phyloP scores from a whole-genome alignment of 2,888 invertebrate genomes.

The Pristionchus exspectatus region DNA sequence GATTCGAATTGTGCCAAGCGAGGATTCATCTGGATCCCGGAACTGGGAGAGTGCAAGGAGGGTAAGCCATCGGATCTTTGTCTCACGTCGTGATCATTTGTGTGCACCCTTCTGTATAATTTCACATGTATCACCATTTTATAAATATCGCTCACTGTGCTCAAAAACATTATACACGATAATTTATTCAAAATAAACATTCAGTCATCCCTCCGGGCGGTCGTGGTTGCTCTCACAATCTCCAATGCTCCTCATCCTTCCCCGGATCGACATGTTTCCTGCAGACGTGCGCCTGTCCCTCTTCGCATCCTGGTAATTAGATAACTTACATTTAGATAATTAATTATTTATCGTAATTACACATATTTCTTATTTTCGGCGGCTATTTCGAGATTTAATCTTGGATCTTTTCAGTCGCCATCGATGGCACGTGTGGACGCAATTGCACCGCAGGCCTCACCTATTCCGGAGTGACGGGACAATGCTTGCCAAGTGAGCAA shows the following conservation, averaged over 20 bases:
- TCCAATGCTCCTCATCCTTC: slow-evolving; percentile 77
- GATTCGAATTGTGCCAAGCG: slow-evolving; percentile 76
- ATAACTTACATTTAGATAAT: neutral
- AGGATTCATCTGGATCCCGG: slow-evolving; percentile 78
- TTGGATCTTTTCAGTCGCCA: slow-evolving; percentile 64
- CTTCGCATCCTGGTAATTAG: slow-evolving; percentile 63
- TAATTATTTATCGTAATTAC: too few species aligned
- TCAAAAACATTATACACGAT: neutral
- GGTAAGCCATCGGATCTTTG: slow-evolving; percentile 58
- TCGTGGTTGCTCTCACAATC: slow-evolving; percentile 76
- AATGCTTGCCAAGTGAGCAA: slow-evolving; percentile 75
- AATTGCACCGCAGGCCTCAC: slow-evolving; percentile 73
- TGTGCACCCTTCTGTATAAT: neutral
- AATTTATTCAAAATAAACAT: slow-evolving; percentile 54
- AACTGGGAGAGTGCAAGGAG: slow-evolving; percentile 78
- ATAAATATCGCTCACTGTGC: neutral
- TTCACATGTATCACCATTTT: too few species aligned
- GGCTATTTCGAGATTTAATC: neutral
- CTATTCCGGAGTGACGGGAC: slow-evolving; percentile 77
- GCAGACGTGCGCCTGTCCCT: slow-evolving; percentile 75
- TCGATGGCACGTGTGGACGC: slow-evolving; percentile 78
- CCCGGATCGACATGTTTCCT: slow-evolving; percentile 70
- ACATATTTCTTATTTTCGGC: too few species aligned
- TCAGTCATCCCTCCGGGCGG: slow-evolving; percentile 78
- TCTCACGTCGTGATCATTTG: too few species aligned